These are phyloP conservation scores for Pogonognathellus flavescens DNA, from an alignment of 1,140 invertebrate genomes.

Conservation along the genomic window DNA sequence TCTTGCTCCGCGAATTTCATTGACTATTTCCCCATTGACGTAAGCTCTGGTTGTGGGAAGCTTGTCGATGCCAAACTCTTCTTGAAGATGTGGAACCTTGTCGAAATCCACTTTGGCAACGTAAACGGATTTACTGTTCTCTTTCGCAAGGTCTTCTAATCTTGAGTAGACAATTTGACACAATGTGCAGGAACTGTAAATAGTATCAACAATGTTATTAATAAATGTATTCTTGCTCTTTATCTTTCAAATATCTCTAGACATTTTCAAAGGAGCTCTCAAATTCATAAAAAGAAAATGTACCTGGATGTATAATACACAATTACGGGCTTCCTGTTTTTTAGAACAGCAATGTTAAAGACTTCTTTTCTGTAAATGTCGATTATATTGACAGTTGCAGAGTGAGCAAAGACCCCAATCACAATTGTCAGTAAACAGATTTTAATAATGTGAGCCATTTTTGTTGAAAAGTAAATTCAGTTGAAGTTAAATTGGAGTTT, in stretches of 20 bases:
- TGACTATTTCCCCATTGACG: slow-evolving; percentile 18
- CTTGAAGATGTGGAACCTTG: slow-evolving; percentile 6
- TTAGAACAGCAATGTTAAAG: slow-evolving; percentile 18
- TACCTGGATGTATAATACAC: slow-evolving; percentile 23
- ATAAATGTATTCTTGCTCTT: background rate
- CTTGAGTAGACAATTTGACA: background rate
- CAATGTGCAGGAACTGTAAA: slow-evolving; percentile 21
- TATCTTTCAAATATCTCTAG: background rate
- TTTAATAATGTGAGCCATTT: slow-evolving; percentile 14
- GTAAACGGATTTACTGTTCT: slow-evolving; percentile 5
- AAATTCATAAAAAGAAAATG: background rate
- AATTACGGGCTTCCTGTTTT: slow-evolving; percentile 38
- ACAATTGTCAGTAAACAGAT: background rate
- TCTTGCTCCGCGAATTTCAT: background rate
- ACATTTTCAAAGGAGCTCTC: no score
- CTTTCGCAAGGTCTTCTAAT: slow-evolving; percentile 5
- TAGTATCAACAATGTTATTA: background rate
- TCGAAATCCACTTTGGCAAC: slow-evolving; percentile 46
- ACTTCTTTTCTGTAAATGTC: slow-evolving; percentile 50
- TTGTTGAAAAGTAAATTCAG: background rate
- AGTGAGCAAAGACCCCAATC: slow-evolving; percentile 17
- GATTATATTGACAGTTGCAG: slow-evolving; percentile 2
- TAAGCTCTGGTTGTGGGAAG: slow-evolving; percentile 4
- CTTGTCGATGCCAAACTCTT: slow-evolving; percentile 13
- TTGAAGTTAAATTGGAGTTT: background rate